phyloP scores from a whole-genome alignment of 2,797 vertebrate genomes.

The Ctenochaetus hawaiiensis region DNA sequence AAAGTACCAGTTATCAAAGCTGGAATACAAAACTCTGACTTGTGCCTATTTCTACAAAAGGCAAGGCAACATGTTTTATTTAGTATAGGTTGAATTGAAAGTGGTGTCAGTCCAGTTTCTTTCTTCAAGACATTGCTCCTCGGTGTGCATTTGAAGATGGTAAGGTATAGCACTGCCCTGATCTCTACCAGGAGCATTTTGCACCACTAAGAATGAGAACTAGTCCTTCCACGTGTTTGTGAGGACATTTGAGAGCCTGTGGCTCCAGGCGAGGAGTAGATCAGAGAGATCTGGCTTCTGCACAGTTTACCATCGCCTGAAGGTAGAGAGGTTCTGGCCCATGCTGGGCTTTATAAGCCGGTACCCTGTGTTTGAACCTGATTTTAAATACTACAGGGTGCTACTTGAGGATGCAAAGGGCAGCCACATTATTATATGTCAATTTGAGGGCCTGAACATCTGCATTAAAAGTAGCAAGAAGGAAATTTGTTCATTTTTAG shows the following conservation, averaged over 20 bases:
- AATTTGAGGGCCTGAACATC: slow-evolving; percentile 49
- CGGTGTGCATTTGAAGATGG: slow-evolving; percentile 32
- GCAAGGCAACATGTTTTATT: slow-evolving; percentile 31
- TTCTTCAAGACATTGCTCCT: slow-evolving; percentile 26
- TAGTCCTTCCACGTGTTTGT: slow-evolving; percentile 39
- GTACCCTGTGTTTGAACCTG: slow-evolving; percentile 31
- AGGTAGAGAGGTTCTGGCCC: slow-evolving; percentile 46
- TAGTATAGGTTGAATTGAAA: slow-evolving; percentile 5
- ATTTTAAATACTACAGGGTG: slow-evolving; percentile 29
- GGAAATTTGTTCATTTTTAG: slow-evolving; percentile 51
- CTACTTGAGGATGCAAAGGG: slow-evolving; percentile 34
- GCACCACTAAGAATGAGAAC: slow-evolving; percentile 36
- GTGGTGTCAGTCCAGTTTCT: slow-evolving; percentile 3
- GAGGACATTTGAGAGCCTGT: slow-evolving; percentile 51
- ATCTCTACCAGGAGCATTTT: slow-evolving; percentile 43
- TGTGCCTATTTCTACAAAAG: slow-evolving; percentile 7
- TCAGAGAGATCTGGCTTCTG: slow-evolving; percentile 60
- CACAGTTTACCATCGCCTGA: slow-evolving; percentile 59
- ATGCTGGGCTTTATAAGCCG: slow-evolving; percentile 41
- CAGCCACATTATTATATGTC: slow-evolving; percentile 23
- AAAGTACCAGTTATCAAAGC: slow-evolving; percentile 1
- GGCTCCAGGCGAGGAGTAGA: slow-evolving; percentile 58
- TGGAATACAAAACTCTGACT: not conserved
- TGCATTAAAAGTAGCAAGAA: slow-evolving; percentile 42
- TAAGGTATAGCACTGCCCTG: slow-evolving; percentile 20